A percentile compares a stretch with the other conserved stretches of the same genome.
phyloP scores from a whole-genome alignment of 2,888 invertebrate species.

The Cybosia mesomella region DNA sequence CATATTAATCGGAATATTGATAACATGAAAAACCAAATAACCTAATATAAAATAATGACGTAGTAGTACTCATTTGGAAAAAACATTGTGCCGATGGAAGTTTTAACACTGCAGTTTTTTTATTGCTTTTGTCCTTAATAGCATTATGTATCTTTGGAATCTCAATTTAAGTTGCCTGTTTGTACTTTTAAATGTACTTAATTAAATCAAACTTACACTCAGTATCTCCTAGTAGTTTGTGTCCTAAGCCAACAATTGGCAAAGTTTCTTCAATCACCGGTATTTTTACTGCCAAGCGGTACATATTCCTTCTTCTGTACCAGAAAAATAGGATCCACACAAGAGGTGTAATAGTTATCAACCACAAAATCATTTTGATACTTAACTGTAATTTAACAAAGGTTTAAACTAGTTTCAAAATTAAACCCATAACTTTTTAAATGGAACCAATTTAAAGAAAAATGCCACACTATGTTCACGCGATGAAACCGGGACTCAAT shows the following conservation, averaged over 20 bases:
- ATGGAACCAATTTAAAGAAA: neutral
- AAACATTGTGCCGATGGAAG: neutral
- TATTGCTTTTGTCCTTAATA: too few species aligned
- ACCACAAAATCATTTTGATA: slow-evolving; percentile 62
- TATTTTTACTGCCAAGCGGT: slow-evolving; percentile 63
- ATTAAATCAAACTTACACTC: slow-evolving; percentile 61
- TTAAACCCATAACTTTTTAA: too few species aligned
- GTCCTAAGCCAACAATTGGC: slow-evolving; percentile 69
- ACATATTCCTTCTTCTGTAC: slow-evolving; percentile 67
- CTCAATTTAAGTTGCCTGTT: neutral
- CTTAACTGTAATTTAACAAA: neutral
- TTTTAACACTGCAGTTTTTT: too few species aligned
- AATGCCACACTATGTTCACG: neutral
- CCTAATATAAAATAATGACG: too few species aligned
- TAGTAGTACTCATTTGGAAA: too few species aligned
- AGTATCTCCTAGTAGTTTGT: slow-evolving; percentile 61
- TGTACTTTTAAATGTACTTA: neutral
- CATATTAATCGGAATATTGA: too few species aligned
- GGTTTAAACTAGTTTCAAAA: neutral
- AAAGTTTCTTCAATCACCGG: slow-evolving; percentile 51
- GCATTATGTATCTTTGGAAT: neutral
- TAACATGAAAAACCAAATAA: too few species aligned
- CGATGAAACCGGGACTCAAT: neutral
- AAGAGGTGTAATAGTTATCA: slow-evolving; percentile 54
- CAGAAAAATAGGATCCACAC: slow-evolving; percentile 61